Conservation (phyloP, 2,113 vertebrate genomes). For the Ovis canadensis region DNA sequence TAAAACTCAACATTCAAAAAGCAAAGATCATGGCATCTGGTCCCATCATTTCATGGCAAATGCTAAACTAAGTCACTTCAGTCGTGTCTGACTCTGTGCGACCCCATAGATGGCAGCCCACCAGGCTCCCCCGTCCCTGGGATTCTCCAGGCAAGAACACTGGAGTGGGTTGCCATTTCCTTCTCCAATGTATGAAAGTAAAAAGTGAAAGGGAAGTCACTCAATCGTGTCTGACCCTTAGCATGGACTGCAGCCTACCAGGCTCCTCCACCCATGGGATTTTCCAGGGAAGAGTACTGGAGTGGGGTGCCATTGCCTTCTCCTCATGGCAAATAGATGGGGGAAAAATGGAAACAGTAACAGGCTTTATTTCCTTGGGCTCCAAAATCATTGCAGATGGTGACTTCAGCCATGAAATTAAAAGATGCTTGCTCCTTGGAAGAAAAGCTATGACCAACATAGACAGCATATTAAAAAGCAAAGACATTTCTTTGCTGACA, state of each 20-base stretch:
- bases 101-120: too few species aligned
- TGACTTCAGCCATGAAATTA: not conserved
- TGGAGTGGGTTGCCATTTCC: too few species aligned
- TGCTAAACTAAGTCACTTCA: not conserved
- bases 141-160: too few species aligned
- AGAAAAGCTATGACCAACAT: not conserved
- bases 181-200: too few species aligned
- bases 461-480: not conserved
- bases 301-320: too few species aligned
- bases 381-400: not conserved
- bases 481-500: not conserved
- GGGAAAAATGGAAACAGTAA: not conserved
- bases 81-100: accelerated
- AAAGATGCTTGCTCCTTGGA: not conserved
- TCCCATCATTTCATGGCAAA: not conserved
- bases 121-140: too few species aligned
- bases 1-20: not conserved
- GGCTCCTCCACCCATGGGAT: too few species aligned
- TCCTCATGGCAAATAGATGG: not conserved
- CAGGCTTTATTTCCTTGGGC: not conserved
- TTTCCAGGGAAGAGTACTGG: too few species aligned
- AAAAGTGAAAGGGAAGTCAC: too few species aligned
- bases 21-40: not conserved
- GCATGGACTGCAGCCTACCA: too few species aligned
- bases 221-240: too few species aligned